Evolutionary conservation across 2,888 invertebrate species (phyloP).

Genomic region (Drosophila kambysellisi): DNA sequence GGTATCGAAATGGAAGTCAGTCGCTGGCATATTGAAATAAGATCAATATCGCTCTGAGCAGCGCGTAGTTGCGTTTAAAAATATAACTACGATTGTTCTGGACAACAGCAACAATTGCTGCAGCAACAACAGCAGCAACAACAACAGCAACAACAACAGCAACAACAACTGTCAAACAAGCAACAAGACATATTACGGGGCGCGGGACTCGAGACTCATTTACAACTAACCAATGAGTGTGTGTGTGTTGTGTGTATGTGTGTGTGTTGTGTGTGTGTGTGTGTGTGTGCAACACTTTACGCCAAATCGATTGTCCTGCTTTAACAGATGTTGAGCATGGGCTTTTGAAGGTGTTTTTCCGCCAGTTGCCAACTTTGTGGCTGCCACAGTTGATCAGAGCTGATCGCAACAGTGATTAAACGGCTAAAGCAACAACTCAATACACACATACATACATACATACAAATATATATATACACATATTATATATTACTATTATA

Average conservation of each 20-base stretch:
- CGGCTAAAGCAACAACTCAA: not conserved
- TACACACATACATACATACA: not conserved
- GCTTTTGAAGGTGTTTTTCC: slow-evolving; percentile 73
- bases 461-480: not conserved
- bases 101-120: slow-evolving; percentile 26
- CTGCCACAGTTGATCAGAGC: slow-evolving; percentile 19
- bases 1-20: slow-evolving; percentile 38
- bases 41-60: slow-evolving; percentile 75
- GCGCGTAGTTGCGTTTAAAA: slow-evolving; percentile 78
- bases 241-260: slow-evolving; percentile 28
- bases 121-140: not conserved
- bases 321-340: slow-evolving; percentile 78
- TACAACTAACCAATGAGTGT: slow-evolving; percentile 70
- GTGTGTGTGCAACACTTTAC: slow-evolving; percentile 65
- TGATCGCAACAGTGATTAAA: slow-evolving; percentile 11
- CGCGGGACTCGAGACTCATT: slow-evolving; percentile 76
- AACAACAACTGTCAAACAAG: slow-evolving; percentile 67
- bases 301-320: slow-evolving; percentile 76
- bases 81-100: slow-evolving; percentile 77
- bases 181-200: slow-evolving; percentile 75
- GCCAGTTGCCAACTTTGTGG: slow-evolving; percentile 55
- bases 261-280: slow-evolving; percentile 41
- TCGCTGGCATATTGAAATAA: slow-evolving; percentile 76
- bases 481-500: not conserved
- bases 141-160: slow-evolving; percentile 20